Percentiles rank a stretch among this genome's conserved stretches.
Evolutionary conservation across 2,797 vertebrate species (phyloP).

Genomic region (Peromyscus eremicus): DNA sequence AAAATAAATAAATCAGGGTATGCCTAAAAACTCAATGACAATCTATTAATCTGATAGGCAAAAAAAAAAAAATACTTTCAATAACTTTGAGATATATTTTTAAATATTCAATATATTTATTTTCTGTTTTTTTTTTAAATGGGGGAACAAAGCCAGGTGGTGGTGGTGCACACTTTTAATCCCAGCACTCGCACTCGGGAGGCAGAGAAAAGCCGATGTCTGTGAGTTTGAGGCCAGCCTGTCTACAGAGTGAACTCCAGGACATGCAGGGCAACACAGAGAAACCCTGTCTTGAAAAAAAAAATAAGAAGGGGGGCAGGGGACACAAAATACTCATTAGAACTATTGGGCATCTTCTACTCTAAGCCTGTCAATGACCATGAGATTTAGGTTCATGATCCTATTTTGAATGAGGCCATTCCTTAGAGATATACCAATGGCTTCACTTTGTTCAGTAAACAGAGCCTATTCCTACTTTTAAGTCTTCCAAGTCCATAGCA

Average conservation of each 20-base stretch:
- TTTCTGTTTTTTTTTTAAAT: background rate
- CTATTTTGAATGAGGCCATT: slow-evolving; percentile 61
- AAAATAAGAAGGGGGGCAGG: accelerated
- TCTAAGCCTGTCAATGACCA: background rate
- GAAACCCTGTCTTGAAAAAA: background rate
- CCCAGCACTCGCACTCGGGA: background rate
- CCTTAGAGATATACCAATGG: slow-evolving; percentile 1
- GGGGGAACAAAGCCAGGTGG: background rate
- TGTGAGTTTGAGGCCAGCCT: background rate
- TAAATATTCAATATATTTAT: background rate
- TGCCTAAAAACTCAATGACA: slow-evolving; percentile 6
- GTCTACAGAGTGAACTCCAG: background rate
- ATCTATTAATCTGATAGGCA: slow-evolving; percentile 23
- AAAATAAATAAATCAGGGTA: background rate
- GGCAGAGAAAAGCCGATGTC: background rate
- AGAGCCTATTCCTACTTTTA: slow-evolving; percentile 45
- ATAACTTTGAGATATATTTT: slow-evolving; percentile 6
- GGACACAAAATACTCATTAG: background rate
- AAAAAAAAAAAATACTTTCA: slow-evolving; percentile 34
- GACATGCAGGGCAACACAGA: background rate
- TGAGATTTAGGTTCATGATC: background rate
- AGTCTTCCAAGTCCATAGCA: background rate
- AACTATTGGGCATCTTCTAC: background rate
- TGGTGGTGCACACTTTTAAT: background rate
- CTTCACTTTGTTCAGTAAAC: slow-evolving; percentile 59